Conservation (phyloP, 2,113 vertebrate species). For the Ailurus styani region DNA sequence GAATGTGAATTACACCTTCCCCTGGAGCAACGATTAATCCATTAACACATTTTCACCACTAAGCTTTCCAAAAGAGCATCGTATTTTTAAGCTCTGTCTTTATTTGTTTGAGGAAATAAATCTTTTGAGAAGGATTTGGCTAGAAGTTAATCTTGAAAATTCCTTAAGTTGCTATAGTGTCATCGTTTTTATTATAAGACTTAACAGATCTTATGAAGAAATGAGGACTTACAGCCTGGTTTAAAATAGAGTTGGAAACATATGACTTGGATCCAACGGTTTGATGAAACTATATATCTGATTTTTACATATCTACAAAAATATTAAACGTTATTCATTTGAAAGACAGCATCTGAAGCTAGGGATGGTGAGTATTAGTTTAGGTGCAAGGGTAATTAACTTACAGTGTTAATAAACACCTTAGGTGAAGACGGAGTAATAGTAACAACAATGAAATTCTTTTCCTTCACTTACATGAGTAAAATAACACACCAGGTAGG, state of each 20-base stretch:
- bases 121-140: conserved; percentile 77
- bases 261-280: neutral
- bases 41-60: conserved; percentile 76
- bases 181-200: neutral
- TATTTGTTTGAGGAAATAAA: conserved; percentile 79
- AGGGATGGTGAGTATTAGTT: neutral
- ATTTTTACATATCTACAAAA: neutral
- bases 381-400: neutral
- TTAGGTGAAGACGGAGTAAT: neutral
- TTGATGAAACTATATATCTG: neutral
- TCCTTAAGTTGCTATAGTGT: conserved; percentile 45
- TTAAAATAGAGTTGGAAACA: conserved; percentile 51
- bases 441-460: neutral
- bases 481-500: neutral
- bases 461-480: neutral
- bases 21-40: conserved; percentile 80
- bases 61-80: conserved; percentile 71
- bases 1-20: conserved; percentile 77
- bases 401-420: neutral
- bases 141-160: conserved; percentile 71
- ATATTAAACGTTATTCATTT: neutral
- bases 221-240: neutral
- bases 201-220: conserved; percentile 11
- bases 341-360: neutral
- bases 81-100: conserved; percentile 75